Percentiles rank a stretch among this genome's conserved stretches.
These are phyloP conservation scores for Allacma fusca DNA, from an alignment of 2,888 invertebrate genomes.

Conservation along the genomic window DNA sequence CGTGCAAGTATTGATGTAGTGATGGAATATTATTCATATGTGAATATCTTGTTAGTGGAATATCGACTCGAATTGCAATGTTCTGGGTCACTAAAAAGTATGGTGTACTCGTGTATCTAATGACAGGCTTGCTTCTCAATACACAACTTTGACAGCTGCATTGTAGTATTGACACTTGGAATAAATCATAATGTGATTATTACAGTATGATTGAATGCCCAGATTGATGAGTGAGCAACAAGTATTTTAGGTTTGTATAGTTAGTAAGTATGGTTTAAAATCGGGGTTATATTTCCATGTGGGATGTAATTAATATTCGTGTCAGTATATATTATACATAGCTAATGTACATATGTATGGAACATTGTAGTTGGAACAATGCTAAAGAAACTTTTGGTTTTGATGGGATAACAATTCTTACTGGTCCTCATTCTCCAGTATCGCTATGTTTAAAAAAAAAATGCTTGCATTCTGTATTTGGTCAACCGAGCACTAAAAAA, in stretches of 20 bases:
- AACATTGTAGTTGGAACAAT: neutral
- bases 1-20: neutral
- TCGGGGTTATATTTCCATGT: neutral
- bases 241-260: slow-evolving; percentile 10
- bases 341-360: neutral
- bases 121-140: neutral
- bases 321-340: slow-evolving; percentile 5
- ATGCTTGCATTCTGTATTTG: too few species aligned
- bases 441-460: too few species aligned
- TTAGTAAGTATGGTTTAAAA: slow-evolving; percentile 9
- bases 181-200: too few species aligned
- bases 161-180: too few species aligned
- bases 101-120: neutral
- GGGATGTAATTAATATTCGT: neutral
- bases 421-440: neutral
- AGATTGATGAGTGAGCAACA: neutral
- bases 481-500: too few species aligned
- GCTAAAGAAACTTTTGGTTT: too few species aligned
- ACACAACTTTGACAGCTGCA: neutral
- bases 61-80: neutral
- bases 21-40: slow-evolving; percentile 9
- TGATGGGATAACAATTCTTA: too few species aligned
- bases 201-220: too few species aligned
- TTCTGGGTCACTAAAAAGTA: neutral
- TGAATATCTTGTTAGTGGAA: neutral